Percentiles rank a stretch among this genome's conserved stretches.
Evolutionary conservation across 53 echinoderm and acorn worm genomes (phyloP).

Genomic region (Crossaster papposus): DNA sequence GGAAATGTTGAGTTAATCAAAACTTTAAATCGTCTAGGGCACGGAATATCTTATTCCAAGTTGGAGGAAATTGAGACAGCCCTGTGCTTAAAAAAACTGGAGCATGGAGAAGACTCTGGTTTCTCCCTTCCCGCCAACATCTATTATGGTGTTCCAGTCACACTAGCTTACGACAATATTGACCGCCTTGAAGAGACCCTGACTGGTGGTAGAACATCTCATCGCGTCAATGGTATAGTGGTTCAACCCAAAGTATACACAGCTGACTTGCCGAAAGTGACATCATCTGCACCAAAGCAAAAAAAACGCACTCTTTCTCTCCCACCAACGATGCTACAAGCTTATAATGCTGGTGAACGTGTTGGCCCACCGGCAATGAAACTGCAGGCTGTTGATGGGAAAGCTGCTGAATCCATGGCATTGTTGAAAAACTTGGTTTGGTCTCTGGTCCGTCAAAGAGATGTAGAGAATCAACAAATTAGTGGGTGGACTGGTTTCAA

Average conservation of each 20-base stretch:
- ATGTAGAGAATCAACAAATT: slow-evolving; percentile 32
- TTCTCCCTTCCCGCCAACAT: slow-evolving; percentile 49
- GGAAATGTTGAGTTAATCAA: slow-evolving; percentile 64
- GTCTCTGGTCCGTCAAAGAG: slow-evolving; percentile 21
- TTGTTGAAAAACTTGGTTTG: slow-evolving; percentile 55
- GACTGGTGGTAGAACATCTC: slow-evolving; percentile 66
- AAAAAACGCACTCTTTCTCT: slow-evolving; percentile 42
- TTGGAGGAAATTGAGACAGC: slow-evolving; percentile 65
- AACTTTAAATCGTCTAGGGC: slow-evolving; percentile 58
- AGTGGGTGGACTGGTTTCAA: slow-evolving; percentile 70
- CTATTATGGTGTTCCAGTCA: slow-evolving; percentile 30
- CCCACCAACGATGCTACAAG: slow-evolving; percentile 5
- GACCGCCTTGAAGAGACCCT: too few species aligned
- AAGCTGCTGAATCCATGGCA: slow-evolving; percentile 23
- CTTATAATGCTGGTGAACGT: slow-evolving; percentile 59
- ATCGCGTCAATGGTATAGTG: slow-evolving; percentile 63
- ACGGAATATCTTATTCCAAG: slow-evolving; percentile 61
- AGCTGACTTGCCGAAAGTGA: not conserved
- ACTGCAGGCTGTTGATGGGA: slow-evolving; percentile 12
- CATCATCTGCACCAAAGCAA: not conserved
- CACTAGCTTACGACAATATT: slow-evolving; percentile 61
- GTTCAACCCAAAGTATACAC: slow-evolving; percentile 41
- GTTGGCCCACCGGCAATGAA: slow-evolving; percentile 37
- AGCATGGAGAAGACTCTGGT: not conserved
- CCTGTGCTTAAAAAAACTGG: slow-evolving; percentile 56